These are phyloP conservation scores for Tiliacea citrago DNA, from an alignment of 2,888 invertebrate species.

Conservation along the genomic window DNA sequence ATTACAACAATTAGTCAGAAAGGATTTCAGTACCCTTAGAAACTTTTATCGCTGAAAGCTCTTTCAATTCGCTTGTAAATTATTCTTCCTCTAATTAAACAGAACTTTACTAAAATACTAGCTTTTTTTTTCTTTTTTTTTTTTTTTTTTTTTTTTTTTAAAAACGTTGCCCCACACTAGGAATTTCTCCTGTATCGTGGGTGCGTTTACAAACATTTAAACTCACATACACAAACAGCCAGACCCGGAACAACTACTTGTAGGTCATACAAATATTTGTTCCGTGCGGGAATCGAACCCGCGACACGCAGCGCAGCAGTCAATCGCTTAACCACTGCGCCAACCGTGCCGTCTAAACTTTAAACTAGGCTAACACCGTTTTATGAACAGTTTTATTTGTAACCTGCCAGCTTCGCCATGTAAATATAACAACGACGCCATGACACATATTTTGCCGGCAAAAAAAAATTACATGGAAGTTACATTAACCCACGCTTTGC, in stretches of 20 bases:
- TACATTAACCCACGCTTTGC: slow-evolving; percentile 26
- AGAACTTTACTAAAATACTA: not conserved
- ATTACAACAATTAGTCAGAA: slow-evolving; percentile 20
- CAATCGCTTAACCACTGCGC: no score
- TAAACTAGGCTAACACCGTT: not conserved
- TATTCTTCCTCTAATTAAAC: not conserved
- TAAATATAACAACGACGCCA: slow-evolving; percentile 23
- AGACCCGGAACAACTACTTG: no score
- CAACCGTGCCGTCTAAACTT: no score
- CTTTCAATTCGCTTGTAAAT: not conserved
- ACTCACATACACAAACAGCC: no score
- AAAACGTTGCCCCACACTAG: no score
- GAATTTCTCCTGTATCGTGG: no score
- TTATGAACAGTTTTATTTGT: slow-evolving; percentile 28
- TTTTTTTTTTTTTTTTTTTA: no score
- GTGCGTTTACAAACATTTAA: no score
- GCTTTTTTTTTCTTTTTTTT: no score
- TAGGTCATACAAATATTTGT: no score
- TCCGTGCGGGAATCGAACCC: no score
- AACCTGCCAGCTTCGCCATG: not conserved
- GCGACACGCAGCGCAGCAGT: no score
- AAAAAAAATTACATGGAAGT: slow-evolving; percentile 38
- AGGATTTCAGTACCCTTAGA: not conserved
- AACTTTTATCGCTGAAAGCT: not conserved
- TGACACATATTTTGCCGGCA: slow-evolving; percentile 30